Conservation (phyloP, 2,113 vertebrate species). For the Rhinolophus sinicus region DNA sequence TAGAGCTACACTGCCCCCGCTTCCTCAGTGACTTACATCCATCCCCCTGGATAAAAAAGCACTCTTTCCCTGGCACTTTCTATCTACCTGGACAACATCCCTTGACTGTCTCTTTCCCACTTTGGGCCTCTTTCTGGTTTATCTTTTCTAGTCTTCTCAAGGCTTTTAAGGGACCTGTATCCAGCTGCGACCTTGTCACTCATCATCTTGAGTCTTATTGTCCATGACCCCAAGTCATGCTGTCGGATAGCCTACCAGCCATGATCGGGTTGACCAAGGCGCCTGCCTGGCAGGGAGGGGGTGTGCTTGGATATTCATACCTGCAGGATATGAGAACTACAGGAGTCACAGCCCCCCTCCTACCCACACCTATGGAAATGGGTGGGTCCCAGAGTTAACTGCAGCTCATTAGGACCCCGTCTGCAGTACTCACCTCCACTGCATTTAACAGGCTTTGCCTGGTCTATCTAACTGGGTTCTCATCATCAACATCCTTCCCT, state of each 20-base stretch:
- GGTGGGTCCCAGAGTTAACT: not conserved
- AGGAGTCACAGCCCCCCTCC: not conserved
- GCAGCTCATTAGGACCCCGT: not conserved
- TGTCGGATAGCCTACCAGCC: not conserved
- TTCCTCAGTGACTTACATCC: not conserved
- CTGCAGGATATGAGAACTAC: not conserved
- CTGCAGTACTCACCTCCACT: not conserved
- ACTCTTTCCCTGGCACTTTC: not conserved
- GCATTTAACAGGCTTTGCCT: not conserved
- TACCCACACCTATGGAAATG: not conserved
- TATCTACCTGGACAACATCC: not conserved
- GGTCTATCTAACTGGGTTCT: not conserved
- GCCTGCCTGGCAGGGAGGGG: not conserved
- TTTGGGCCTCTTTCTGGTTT: not conserved
- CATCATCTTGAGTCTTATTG: not conserved
- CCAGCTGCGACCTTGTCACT: not conserved
- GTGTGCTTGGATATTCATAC: not conserved
- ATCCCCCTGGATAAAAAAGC: not conserved
- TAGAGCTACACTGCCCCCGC: not conserved
- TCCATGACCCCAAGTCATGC: not conserved
- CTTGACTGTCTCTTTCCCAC: not conserved
- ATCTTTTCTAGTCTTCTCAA: not conserved
- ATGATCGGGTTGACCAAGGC: not conserved
- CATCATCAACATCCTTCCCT: not conserved
- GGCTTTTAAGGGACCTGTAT: not conserved